Evolutionary conservation across 2,797 vertebrate species (phyloP), one percentile per base, ranked within the genome.

Genomic region (Mus caroli): DNA sequence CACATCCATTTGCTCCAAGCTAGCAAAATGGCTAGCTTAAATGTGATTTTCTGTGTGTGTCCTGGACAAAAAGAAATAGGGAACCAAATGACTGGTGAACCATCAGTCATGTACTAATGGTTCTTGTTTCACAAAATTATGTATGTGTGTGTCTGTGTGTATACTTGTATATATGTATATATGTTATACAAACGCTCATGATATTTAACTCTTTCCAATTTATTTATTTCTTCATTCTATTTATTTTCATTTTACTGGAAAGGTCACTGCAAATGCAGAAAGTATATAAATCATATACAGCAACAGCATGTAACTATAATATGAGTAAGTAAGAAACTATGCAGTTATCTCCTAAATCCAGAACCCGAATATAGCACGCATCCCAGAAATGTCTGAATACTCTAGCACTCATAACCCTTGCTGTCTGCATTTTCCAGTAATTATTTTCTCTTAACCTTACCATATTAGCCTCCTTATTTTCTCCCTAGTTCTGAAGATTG

Each of bases 191-290:
- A 82, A 60, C 40, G 22, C n/a, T 56, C 13, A 76, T 40, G 43
- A 28, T 88, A 5, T 54, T 90, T 84, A 90, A 50, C 24, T 67
- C 4, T 84, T 71, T 90, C 34, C 14, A 40, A 71, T 78, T 92
- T 73, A 85, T 92, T 91, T 89, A 31, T 62, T 56, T 2, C 40
- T 94, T 91, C 56, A 46, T 19, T 88, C 64, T 91, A 13, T 84
- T 88, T 26, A 40, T 56, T 92, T 92, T 96, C 20, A 22, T 62
- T 78, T 60, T 73, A 90, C 86, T 86, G 19, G 54, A 92, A 95
- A 96, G 89, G 7, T 46, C 14, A n/a, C 24, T 9, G 31, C 56
- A 10, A 13, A 24, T 82, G 1, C 80, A 46, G 60, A 89, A 79
- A 62, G 20, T 52, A 37, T n/a, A 83, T 78, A 86, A 34, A 52